phyloP scores from a whole-genome alignment of 2,888 invertebrate species.

The Polyommatus iphigenia region DNA sequence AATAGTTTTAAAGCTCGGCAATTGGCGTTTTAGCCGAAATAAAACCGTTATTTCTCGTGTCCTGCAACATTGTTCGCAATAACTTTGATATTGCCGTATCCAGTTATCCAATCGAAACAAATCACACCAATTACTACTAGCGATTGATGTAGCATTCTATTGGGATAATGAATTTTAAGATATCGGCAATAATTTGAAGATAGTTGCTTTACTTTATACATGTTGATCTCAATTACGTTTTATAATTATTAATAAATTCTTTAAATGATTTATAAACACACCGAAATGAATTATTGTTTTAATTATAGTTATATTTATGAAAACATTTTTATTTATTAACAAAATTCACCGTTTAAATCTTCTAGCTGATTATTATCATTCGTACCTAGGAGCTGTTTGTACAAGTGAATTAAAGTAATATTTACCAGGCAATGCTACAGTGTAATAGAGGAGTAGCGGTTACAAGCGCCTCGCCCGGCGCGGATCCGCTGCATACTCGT shows the following conservation, averaged over 20 bases:
- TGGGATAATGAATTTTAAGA: neutral
- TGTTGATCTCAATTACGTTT: too few species aligned
- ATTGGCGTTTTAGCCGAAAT: neutral
- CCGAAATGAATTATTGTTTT: too few species aligned
- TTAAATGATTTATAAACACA: too few species aligned
- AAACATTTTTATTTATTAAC: too few species aligned
- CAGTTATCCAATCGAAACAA: slow-evolving; percentile 17
- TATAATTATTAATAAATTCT: too few species aligned
- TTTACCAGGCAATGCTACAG: slow-evolving; percentile 47
- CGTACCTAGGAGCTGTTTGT: neutral
- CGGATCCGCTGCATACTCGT: slow-evolving; percentile 61
- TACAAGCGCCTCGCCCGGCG: slow-evolving; percentile 53
- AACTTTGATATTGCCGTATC: slow-evolving; percentile 5
- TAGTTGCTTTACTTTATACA: neutral
- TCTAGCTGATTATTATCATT: neutral
- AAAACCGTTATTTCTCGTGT: neutral
- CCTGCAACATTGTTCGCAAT: slow-evolving; percentile 10
- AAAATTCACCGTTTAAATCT: too few species aligned
- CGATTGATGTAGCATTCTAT: neutral
- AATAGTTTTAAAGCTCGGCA: neutral
- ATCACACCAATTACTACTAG: neutral
- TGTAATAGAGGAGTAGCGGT: slow-evolving; percentile 61
- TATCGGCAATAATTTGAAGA: neutral
- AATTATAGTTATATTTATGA: too few species aligned
- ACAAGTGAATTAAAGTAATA: slow-evolving; percentile 35